Conservation (phyloP, 1,140 invertebrate genomes). For the Diabrotica undecimpunctata region DNA sequence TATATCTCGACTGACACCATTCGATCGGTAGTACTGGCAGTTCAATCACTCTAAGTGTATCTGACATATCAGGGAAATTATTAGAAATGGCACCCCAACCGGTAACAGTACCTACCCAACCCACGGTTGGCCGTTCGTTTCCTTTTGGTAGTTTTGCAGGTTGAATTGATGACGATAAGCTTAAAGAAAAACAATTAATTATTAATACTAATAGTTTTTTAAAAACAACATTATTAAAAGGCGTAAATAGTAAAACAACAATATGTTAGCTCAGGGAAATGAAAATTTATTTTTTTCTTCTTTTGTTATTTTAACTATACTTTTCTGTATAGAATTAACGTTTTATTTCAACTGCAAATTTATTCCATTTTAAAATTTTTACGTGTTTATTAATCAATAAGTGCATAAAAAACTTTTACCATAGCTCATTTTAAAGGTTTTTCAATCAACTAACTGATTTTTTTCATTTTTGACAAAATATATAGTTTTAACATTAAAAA, state of each 20-base stretch:
- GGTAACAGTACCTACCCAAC: constrained; percentile 4
- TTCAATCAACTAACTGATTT: too few relatives aligned
- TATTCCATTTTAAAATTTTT: too few relatives aligned
- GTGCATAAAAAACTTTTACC: too few relatives aligned
- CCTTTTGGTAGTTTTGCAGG: constrained; percentile 4
- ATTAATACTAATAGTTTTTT: not conserved
- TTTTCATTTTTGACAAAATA: too few relatives aligned
- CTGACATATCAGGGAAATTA: not conserved
- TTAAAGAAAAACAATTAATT: not conserved
- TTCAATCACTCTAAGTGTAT: constrained; percentile 1
- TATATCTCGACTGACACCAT: constrained; percentile 8
- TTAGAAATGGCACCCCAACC: constrained; percentile 10
- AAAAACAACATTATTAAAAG: not conserved
- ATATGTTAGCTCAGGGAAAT: not conserved
- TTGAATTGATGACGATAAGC: constrained; percentile 4
- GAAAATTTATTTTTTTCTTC: too few relatives aligned
- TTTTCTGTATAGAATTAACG: too few relatives aligned
- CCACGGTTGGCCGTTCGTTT: not conserved
- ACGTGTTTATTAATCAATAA: too few relatives aligned
- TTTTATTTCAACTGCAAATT: too few relatives aligned
- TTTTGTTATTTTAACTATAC: too few relatives aligned
- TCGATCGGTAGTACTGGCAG: not conserved
- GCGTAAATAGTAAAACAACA: not conserved
- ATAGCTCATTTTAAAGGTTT: too few relatives aligned
- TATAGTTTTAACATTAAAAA: too few relatives aligned